A percentile compares a stretch with the other conserved stretches of the same genome.
phyloP scores from a whole-genome alignment of 1,140 invertebrate species.

The Elymnias hypermnestra region DNA sequence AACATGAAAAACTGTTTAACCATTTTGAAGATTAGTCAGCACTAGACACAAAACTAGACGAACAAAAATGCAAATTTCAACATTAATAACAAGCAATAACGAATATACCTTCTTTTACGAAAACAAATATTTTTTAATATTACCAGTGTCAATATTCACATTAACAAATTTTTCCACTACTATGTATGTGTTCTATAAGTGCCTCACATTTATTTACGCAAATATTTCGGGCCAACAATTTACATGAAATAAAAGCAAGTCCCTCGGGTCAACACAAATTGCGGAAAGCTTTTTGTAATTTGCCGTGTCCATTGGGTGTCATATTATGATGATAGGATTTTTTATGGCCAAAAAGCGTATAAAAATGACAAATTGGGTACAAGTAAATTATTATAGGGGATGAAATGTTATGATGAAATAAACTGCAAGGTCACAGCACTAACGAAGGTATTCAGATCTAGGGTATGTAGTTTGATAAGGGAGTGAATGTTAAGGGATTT shows the following conservation, averaged over 20 bases:
- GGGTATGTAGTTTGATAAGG: conserved; percentile 51
- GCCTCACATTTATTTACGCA: conserved; percentile 13
- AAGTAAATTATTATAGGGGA: conserved; percentile 4
- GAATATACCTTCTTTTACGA: too few species aligned
- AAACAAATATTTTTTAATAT: too few species aligned
- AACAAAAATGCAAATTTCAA: too few species aligned
- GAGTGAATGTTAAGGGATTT: conserved; percentile 58
- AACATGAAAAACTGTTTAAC: too few species aligned
- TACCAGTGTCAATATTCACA: too few species aligned
- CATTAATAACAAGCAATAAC: too few species aligned
- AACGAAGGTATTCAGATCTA: conserved; percentile 51
- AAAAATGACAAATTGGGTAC: conserved; percentile 1
- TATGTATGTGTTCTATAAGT: too few species aligned
- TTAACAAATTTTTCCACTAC: too few species aligned
- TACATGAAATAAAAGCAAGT: conserved; percentile 37
- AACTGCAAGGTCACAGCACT: conserved; percentile 47
- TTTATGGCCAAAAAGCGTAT: conserved; percentile 15
- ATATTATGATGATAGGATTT: conserved; percentile 17
- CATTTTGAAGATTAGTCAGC: too few species aligned
- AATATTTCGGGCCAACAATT: conserved; percentile 38
- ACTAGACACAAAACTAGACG: too few species aligned
- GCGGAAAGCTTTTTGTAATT: conserved; percentile 46
- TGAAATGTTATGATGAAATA: conserved; percentile 32
- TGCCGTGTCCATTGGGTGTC: conserved; percentile 24
- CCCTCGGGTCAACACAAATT: conserved; percentile 33